Base-by-base conservation (phyloP, 2,888 invertebrate genomes). In the Cryptocephalus moraei region DNA sequence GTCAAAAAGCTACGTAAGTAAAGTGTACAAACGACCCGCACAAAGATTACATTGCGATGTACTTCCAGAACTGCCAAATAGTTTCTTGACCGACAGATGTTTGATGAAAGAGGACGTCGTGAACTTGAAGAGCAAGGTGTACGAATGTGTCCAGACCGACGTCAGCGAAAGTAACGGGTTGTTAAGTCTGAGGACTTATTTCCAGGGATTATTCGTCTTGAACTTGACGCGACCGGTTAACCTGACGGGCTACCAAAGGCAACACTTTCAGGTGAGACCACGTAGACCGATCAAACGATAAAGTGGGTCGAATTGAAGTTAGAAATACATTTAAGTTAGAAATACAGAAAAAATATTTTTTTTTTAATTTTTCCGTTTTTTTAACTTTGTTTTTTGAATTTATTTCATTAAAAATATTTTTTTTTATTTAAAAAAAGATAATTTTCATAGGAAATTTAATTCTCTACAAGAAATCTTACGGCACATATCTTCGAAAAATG, bases 101-200 rank as follows among this genome's bases (percentile, higher is more conserved):
- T 47, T 62, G 39, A 54, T 60, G 12, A 66, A 63, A 43, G 72
- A 70, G 56, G 59, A 62, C 44, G 51, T 77, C 1, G 64, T 63
- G 52, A 76, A 71, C 62, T 66, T 78, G 40, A 62, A 71, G 56
- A 62, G 73, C 52, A 63, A 70, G 56, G 63, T 69, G 54, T 62
- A 63, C 45, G 54, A 58, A 12, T 75, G 75, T 56, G 58, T 63
- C 47, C 71, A 73, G 60, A 63, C 55, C 49, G 52, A 65, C 34
- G 58, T 75, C 46, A 59, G 54, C 22, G 59, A 58, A 50, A 49
- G 60, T 34, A 71, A 71, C 50, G 46, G 41, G 8, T 48, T 53
- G 11, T 41, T 70, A 6, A 69, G 70, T 56, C 54, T 62, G 9
- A 62, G 64, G 46, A 51, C 66, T 32, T 74, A 72, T 53, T 59